Base-by-base conservation (phyloP, 2,888 invertebrate species). In the Venusia cambrica region DNA sequence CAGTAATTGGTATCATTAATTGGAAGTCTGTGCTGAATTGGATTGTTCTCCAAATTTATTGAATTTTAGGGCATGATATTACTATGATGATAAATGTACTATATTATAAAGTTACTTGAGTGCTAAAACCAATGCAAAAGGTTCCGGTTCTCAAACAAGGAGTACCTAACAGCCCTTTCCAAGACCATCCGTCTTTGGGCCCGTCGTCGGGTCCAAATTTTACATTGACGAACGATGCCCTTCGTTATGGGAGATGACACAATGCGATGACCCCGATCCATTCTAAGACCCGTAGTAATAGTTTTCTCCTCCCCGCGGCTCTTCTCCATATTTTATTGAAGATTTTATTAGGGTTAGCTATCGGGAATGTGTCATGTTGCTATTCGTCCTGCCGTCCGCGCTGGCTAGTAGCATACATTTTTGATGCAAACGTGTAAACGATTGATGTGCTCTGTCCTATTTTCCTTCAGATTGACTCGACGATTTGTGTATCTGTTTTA, bases 191-290 rank as follows among this genome's bases (percentile, higher is more conserved):
- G 73, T 81, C 77, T 73, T 70, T 53, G 34, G 4, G 49, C 45
- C 49, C 57, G n/a, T n/a, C 51, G 51, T 40, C 55, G 59, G 63
- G 42, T 54, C 58, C 57, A 52, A 57, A 57, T 55, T 67, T 52
- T 54, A 58, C 69, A 56, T 60, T 69, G 76, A 76, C 73, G 73
- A 65, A 71, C 71, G 73, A 71, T 72, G 67, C 61, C 64, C 66
- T 59, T 55, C 71, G 75, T 78, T 77, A 77, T 71, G 66, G 55
- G 62, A 73, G 75, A 77, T 75, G 83, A 77, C 76, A 76, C 81
- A 78, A 78, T 72, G 69, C 70, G 77, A 78, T 80, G 78, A 73
- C 77, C 81, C 78, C 72, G 62, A 68, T 75, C 75, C 69, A 66
- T 60, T 52, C 59, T 60, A 60, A 67, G 68, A 59, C 57, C 65